Evolutionary conservation across 2,113 vertebrate genomes (phyloP).

Genomic region (Ovibos moschatus): DNA sequence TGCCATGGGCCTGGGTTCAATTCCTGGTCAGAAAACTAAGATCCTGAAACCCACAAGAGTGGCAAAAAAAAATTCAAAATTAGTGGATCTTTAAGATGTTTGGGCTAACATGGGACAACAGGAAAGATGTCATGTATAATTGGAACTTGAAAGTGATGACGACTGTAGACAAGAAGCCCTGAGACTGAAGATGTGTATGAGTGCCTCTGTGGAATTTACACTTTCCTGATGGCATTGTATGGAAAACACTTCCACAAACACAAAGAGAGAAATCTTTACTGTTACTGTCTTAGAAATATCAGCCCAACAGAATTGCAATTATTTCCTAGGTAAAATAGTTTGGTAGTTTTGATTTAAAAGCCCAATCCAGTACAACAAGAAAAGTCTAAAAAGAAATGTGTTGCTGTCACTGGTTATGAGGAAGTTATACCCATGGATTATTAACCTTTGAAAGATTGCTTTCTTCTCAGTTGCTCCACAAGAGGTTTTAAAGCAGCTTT

Average conservation of each 20-base stretch:
- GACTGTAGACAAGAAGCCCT: neutral
- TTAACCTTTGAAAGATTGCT: slow-evolving; percentile 58
- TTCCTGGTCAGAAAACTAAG: neutral
- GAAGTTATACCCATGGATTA: slow-evolving; percentile 54
- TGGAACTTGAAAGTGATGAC: neutral
- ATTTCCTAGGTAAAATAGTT: slow-evolving; percentile 45
- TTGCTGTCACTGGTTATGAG: slow-evolving; percentile 34
- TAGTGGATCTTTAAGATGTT: neutral
- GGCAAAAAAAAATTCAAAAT: neutral
- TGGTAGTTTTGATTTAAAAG: slow-evolving; percentile 49
- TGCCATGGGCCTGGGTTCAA: neutral
- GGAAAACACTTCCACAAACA: neutral
- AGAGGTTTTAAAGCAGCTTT: slow-evolving; percentile 51
- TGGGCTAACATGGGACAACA: neutral
- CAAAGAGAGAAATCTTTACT: slow-evolving; percentile 36
- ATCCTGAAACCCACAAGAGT: neutral
- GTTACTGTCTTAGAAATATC: slow-evolving; percentile 3
- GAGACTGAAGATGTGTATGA: neutral
- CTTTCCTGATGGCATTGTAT: neutral
- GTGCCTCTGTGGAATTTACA: neutral
- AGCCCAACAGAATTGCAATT: slow-evolving; percentile 9
- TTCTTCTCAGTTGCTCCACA: slow-evolving; percentile 29
- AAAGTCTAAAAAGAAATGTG: slow-evolving; percentile 41
- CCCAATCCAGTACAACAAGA: slow-evolving; percentile 21
- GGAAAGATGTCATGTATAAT: neutral